Percentiles rank a stretch among this genome's conserved stretches.
Conservation (phyloP, 37 sponge, comb jelly and placozoan genomes). For the Diacarnus erythraeanus region DNA sequence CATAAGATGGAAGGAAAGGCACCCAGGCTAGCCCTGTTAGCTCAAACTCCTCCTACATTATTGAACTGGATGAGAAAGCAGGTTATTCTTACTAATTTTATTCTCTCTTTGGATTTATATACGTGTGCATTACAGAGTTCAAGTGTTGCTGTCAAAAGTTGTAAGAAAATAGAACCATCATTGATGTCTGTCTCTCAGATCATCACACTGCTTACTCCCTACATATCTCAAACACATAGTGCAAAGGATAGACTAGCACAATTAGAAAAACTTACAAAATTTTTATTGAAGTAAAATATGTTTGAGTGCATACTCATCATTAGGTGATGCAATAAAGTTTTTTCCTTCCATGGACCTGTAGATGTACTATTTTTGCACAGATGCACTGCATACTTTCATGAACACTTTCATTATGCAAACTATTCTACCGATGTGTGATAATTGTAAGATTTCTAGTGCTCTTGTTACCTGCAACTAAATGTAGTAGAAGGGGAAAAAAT, state of each 20-base stretch:
- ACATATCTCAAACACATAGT: not conserved
- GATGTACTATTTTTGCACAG: no score
- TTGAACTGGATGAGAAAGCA: conserved; percentile 61
- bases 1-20: conserved; percentile 24
- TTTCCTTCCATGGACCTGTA: no score
- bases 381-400: no score
- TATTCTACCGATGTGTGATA: no score
- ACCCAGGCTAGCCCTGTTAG: conserved; percentile 18
- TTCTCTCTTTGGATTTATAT: not conserved
- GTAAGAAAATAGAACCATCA: conserved; percentile 12
- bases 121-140: conserved; percentile 26
- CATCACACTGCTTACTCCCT: conserved; percentile 31
- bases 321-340: no score
- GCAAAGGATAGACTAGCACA: not conserved
- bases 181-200: conserved; percentile 36
- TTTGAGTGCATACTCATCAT: no score
- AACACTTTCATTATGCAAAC: no score
- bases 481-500: no score
- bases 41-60: conserved; percentile 48
- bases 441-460: no score
- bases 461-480: no score
- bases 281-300: not conserved
- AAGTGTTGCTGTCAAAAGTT: not conserved
- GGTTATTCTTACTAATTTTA: conserved; percentile 20
- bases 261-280: not conserved